These are phyloP conservation scores for Vanacampus margaritifer DNA, from an alignment of 2,113 vertebrate species.

Conservation along the genomic window DNA sequence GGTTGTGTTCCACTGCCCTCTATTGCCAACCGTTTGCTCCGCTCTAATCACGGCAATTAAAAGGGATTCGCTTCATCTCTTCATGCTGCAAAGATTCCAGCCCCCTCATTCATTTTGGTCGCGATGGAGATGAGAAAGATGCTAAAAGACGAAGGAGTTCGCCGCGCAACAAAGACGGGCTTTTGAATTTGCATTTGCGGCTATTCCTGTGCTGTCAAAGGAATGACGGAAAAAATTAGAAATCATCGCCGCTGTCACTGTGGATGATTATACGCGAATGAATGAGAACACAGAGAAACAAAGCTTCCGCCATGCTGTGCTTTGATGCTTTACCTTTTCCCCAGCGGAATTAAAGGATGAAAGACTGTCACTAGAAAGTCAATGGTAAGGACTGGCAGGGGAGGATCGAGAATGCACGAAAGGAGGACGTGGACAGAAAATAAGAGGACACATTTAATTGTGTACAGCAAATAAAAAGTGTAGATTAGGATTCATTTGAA, in stretches of 20 bases:
- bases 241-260: slow-evolving; percentile 46
- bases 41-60: not conserved
- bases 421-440: not conserved
- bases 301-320: slow-evolving; percentile 13
- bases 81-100: not conserved
- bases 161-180: not conserved
- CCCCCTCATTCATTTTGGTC: not conserved
- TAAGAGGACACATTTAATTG: slow-evolving; percentile 31
- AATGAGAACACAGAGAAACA: slow-evolving; percentile 35
- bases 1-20: not conserved
- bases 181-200: not conserved
- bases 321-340: slow-evolving; percentile 43
- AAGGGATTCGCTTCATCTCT: not conserved
- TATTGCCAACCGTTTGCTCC: not conserved
- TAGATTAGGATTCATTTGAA: not conserved
- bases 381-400: slow-evolving; percentile 36
- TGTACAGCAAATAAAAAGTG: slow-evolving; percentile 15
- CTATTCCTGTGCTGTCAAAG: not conserved
- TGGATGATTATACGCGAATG: slow-evolving; percentile 52
- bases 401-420: slow-evolving; percentile 7
- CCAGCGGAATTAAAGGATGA: slow-evolving; percentile 39
- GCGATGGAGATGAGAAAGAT: not conserved
- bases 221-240: not conserved
- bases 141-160: not conserved
- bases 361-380: slow-evolving; percentile 29